phyloP scores from a whole-genome alignment of 2,113 vertebrate genomes.

The Danio rerio region DNA sequence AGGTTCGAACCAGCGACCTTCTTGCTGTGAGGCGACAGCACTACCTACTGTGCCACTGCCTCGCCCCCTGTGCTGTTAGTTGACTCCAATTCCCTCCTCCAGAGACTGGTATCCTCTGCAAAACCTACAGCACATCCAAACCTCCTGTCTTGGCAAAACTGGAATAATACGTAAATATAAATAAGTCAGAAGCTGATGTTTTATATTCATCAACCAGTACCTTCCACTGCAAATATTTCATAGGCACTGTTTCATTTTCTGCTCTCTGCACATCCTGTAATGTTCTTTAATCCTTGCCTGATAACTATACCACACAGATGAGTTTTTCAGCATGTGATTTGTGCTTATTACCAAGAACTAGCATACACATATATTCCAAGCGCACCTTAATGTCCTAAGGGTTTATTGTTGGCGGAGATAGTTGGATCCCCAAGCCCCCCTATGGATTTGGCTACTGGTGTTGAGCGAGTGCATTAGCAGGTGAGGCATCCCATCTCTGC shows the following conservation, averaged over 20 bases:
- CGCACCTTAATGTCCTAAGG: neutral
- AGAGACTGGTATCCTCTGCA: neutral
- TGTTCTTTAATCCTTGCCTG: neutral
- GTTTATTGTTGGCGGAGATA: neutral
- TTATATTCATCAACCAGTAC: constrained; percentile 14
- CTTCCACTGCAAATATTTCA: constrained; percentile 16
- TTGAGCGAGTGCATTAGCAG: constrained; percentile 10
- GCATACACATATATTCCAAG: neutral
- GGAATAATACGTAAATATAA: neutral
- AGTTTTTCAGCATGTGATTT: neutral
- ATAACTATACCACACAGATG: neutral
- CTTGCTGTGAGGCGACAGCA: no score
- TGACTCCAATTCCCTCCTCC: no score
- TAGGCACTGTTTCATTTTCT: neutral
- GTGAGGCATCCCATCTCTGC: constrained; percentile 15
- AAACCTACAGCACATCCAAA: neutral
- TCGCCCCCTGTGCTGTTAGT: no score
- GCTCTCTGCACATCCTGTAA: neutral
- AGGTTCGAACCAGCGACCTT: no score
- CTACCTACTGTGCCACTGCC: no score
- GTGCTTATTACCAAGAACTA: neutral
- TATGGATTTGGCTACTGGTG: neutral
- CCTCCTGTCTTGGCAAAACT: neutral
- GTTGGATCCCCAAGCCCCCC: neutral
- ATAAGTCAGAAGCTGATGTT: constrained; percentile 9